These are phyloP conservation scores for Naso thynnoides DNA, from an alignment of 2,797 vertebrate genomes.

Conservation along the genomic window DNA sequence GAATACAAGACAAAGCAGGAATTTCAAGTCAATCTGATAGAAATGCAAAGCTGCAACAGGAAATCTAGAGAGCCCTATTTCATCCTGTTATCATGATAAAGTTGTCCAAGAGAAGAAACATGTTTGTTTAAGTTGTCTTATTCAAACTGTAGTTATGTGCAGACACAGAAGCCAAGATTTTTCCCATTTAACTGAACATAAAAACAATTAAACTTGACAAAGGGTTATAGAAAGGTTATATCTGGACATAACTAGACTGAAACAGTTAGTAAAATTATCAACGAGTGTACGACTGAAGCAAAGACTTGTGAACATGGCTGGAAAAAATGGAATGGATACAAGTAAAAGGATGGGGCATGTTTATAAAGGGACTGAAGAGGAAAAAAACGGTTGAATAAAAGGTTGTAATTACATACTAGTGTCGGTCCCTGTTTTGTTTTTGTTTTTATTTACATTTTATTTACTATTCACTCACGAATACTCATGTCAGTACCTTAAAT, in stretches of 20 bases:
- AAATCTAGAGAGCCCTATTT: background rate
- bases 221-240: background rate
- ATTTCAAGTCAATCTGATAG: conserved; percentile 13
- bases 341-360: too few species aligned
- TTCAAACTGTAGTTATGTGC: background rate
- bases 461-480: too few species aligned
- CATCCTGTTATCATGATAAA: background rate
- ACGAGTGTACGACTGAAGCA: too few species aligned
- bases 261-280: background rate
- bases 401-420: too few species aligned
- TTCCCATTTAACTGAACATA: background rate
- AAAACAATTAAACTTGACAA: background rate
- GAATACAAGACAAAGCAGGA: conserved; percentile 1
- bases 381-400: too few species aligned
- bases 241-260: background rate
- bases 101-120: background rate
- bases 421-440: too few species aligned
- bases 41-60: conserved; percentile 1
- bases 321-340: too few species aligned
- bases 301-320: too few species aligned
- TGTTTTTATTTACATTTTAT: too few species aligned
- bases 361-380: too few species aligned
- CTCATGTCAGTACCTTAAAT: too few species aligned
- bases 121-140: background rate
- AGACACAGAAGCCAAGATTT: background rate